A percentile compares a stretch with the other conserved stretches of the same genome.
phyloP scores from a whole-genome alignment of 1,140 invertebrate genomes.

The Tetramorium parvispinum region DNA sequence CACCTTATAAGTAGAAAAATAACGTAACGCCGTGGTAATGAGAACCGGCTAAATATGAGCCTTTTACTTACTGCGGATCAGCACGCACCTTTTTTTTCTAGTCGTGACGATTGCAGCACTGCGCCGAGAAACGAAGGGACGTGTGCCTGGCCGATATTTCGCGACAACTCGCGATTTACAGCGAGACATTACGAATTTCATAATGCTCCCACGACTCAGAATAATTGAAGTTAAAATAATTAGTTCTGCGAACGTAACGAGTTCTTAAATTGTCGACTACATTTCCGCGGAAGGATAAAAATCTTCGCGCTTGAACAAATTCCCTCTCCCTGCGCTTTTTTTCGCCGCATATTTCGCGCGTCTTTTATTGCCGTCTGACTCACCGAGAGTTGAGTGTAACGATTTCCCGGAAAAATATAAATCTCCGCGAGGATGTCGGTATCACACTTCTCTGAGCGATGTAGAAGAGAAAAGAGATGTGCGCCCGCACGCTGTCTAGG shows the following conservation, averaged over 20 bases:
- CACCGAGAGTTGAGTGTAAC: not conserved
- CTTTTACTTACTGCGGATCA: slow-evolving; percentile 46
- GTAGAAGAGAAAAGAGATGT: not conserved
- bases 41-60: slow-evolving; percentile 40
- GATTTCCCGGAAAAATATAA: slow-evolving; percentile 11
- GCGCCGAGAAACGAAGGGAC: slow-evolving; percentile 14
- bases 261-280: not conserved
- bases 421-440: not conserved
- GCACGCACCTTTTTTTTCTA: slow-evolving; percentile 47
- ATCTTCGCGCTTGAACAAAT: not conserved
- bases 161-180: slow-evolving; percentile 5
- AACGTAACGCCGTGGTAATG: slow-evolving; percentile 41
- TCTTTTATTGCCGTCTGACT: not conserved
- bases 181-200: not conserved
- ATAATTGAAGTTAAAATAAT: not conserved
- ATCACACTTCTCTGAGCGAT: not conserved
- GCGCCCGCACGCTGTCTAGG: not conserved
- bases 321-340: not conserved
- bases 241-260: not conserved
- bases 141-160: slow-evolving; percentile 54
- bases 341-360: not conserved
- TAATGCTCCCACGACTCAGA: not conserved
- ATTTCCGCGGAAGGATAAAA: not conserved
- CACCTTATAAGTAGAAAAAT: slow-evolving; percentile 50
- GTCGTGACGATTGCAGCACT: slow-evolving; percentile 48